A percentile compares a stretch with the other conserved stretches of the same genome.
phyloP scores from a whole-genome alignment of 2,797 vertebrate genomes.

The Myiotriccus ornatus region DNA sequence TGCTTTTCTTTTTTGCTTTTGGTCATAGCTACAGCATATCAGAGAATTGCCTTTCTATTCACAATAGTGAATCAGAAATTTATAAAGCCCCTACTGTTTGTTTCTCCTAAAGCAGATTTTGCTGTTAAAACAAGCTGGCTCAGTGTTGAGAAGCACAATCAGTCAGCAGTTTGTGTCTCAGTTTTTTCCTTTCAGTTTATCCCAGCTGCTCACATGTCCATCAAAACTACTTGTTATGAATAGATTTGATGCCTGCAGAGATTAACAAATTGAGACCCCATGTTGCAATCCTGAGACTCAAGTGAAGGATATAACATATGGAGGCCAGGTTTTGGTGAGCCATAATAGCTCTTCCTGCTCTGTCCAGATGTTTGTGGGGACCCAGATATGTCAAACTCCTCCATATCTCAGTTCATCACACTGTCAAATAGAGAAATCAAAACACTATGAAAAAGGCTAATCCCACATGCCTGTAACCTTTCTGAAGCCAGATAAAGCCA shows the following conservation, averaged over 20 bases:
- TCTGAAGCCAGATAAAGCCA: background rate
- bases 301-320: background rate
- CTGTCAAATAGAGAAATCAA: background rate
- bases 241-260: background rate
- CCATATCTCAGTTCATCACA: fast-evolving
- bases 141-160: background rate
- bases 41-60: background rate
- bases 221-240: background rate
- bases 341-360: background rate
- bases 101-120: background rate
- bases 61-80: background rate
- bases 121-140: background rate
- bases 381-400: background rate
- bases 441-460: background rate
- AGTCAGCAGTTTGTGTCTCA: background rate
- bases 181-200: background rate
- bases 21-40: background rate
- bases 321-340: background rate
- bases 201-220: background rate
- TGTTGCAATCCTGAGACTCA: background rate
- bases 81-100: background rate
- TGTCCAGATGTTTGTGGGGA: background rate
- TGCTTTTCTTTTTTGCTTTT: background rate
- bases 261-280: background rate
- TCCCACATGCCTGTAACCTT: background rate